phyloP scores from a whole-genome alignment of 2,113 vertebrate species.

The Caranx ignobilis region DNA sequence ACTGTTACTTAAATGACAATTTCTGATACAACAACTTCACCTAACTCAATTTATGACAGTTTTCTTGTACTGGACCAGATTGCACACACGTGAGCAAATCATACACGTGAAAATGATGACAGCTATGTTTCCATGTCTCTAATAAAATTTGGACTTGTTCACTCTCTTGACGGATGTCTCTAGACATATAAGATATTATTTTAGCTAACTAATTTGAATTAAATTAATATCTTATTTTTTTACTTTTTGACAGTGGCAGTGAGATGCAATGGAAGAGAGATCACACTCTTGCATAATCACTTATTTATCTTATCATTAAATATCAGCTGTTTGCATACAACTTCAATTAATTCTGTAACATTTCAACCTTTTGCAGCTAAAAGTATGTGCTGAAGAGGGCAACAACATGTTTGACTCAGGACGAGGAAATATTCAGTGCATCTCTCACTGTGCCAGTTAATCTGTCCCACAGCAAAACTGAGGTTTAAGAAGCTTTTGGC shows the following conservation, averaged over 20 bases:
- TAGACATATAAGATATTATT: too few relatives aligned
- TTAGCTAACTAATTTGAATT: too few relatives aligned
- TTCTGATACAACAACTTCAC: not conserved
- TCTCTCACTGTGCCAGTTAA: conserved; percentile 38
- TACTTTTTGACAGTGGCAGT: not conserved
- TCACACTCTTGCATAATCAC: not conserved
- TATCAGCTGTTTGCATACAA: not conserved
- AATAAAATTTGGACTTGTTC: not conserved
- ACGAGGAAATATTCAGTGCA: conserved; percentile 25
- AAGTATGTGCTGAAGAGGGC: conserved; percentile 5
- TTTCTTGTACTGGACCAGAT: not conserved
- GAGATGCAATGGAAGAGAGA: not conserved
- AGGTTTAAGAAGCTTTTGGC: conserved; percentile 58
- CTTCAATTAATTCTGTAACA: not conserved
- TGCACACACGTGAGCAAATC: not conserved
- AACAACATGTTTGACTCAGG: conserved; percentile 22
- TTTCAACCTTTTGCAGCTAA: conserved; percentile 31
- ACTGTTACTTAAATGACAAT: not conserved
- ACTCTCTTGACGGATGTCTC: not conserved
- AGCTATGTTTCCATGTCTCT: not conserved
- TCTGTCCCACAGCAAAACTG: conserved; percentile 48
- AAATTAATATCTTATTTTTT: too few relatives aligned
- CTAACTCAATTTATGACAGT: not conserved
- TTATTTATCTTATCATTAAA: not conserved
- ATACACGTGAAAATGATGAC: not conserved